Conservation (phyloP, 2,113 vertebrate species). For the Indri indri region DNA sequence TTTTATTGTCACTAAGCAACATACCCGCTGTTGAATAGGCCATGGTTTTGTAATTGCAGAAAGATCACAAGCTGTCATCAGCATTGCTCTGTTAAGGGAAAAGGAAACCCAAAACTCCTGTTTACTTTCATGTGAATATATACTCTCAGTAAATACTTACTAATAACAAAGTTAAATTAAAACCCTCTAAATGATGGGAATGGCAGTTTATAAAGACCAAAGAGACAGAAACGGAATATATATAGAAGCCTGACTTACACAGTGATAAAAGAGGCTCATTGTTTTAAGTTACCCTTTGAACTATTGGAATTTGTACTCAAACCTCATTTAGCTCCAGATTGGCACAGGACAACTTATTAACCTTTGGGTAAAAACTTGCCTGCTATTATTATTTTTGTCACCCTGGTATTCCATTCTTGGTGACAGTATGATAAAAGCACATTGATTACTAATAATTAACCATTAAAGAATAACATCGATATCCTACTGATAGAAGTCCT, state of each 20-base stretch:
- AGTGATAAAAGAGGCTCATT: accelerated
- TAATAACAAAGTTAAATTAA: neutral
- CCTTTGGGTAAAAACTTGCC: neutral
- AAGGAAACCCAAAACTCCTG: neutral
- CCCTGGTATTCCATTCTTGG: neutral
- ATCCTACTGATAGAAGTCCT: neutral
- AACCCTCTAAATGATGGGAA: neutral
- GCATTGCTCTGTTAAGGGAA: conserved; percentile 91
- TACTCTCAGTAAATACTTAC: neutral
- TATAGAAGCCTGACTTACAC: accelerated
- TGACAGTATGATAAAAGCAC: neutral
- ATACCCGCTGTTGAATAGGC: conserved; percentile 97
- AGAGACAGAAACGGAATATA: neutral
- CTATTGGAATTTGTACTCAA: neutral
- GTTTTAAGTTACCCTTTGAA: neutral
- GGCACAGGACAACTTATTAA: neutral
- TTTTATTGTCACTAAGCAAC: neutral
- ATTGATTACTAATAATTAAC: neutral
- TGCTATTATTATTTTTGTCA: neutral
- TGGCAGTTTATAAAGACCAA: neutral
- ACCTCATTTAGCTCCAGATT: neutral
- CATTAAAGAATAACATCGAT: neutral
- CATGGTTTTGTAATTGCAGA: conserved; percentile 99
- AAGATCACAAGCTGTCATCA: conserved; percentile 99
- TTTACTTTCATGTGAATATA: neutral